These are phyloP conservation scores for Habrosyne pyritoides DNA, from an alignment of 2,888 invertebrate genomes.

Conservation along the genomic window DNA sequence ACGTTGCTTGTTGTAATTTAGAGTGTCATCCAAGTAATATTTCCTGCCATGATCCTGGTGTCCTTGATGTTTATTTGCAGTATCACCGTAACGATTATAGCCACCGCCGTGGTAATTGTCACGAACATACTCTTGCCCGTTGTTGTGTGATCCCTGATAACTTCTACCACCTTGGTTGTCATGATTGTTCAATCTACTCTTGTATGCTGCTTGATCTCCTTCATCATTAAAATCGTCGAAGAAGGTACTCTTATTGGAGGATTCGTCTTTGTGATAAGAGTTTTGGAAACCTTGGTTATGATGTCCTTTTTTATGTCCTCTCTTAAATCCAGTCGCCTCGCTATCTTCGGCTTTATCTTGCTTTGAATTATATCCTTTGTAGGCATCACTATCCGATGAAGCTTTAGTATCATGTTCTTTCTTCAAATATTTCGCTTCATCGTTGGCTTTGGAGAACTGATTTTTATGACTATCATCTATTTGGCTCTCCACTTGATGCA, in stretches of 20 bases:
- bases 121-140: conserved; percentile 65
- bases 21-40: conserved; percentile 71
- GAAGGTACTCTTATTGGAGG: conserved; percentile 87
- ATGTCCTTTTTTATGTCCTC: conserved; percentile 86
- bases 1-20: conserved; percentile 69
- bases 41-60: conserved; percentile 75
- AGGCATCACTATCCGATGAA: conserved; percentile 69
- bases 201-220: conserved; percentile 73
- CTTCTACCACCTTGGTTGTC: conserved; percentile 70
- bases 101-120: conserved; percentile 70
- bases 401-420: conserved; percentile 76
- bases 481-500: conserved; percentile 71
- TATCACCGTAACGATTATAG: conserved; percentile 68
- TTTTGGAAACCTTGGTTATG: conserved; percentile 88
- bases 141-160: conserved; percentile 73
- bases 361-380: conserved; percentile 69
- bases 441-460: conserved; percentile 72
- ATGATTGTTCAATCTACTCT: conserved; percentile 65
- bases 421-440: conserved; percentile 75
- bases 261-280: conserved; percentile 88
- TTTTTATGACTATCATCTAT: conserved; percentile 72
- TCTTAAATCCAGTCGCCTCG: conserved; percentile 67
- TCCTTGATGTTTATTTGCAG: conserved; percentile 65
- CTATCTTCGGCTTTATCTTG: conserved; percentile 75
- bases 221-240: conserved; percentile 85